Conservation (phyloP, 2,888 invertebrate species). For the Helobdella robusta region DNA sequence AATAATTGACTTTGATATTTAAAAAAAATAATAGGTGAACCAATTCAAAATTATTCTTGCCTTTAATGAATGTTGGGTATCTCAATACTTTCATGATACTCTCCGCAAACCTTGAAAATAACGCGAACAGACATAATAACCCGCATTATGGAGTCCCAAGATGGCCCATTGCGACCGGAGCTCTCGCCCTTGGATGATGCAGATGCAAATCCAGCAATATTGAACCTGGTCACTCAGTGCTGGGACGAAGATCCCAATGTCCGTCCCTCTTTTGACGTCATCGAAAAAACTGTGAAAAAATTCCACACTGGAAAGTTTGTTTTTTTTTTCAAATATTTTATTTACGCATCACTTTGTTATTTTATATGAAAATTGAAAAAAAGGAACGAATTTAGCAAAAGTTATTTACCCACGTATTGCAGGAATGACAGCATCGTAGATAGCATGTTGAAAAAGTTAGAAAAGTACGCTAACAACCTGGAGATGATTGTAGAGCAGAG, state of each 20-base stretch:
- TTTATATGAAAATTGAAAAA: too few species aligned
- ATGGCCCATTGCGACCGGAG: constrained; percentile 3
- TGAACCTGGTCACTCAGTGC: constrained; percentile 13
- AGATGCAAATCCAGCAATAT: not conserved
- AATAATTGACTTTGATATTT: too few species aligned
- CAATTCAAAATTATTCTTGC: too few species aligned
- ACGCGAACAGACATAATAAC: constrained; percentile 9
- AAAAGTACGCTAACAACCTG: not conserved
- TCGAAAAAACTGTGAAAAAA: constrained; percentile 6
- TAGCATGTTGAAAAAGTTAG: not conserved
- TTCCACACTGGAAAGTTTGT: not conserved
- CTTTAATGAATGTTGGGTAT: too few species aligned
- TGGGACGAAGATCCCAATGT: constrained; percentile 17
- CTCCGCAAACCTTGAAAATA: too few species aligned
- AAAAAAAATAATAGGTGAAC: too few species aligned
- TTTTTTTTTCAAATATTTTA: too few species aligned
- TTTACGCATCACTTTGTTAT: too few species aligned
- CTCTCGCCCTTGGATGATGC: not conserved
- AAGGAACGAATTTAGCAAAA: too few species aligned
- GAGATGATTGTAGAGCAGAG: not conserved
- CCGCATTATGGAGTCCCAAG: not conserved
- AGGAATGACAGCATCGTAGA: not conserved
- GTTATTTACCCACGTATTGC: too few species aligned
- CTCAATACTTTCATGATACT: too few species aligned
- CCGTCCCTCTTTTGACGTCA: constrained; percentile 20